phyloP scores from a whole-genome alignment of 2,113 vertebrate species.

The Halichoerus grypus region DNA sequence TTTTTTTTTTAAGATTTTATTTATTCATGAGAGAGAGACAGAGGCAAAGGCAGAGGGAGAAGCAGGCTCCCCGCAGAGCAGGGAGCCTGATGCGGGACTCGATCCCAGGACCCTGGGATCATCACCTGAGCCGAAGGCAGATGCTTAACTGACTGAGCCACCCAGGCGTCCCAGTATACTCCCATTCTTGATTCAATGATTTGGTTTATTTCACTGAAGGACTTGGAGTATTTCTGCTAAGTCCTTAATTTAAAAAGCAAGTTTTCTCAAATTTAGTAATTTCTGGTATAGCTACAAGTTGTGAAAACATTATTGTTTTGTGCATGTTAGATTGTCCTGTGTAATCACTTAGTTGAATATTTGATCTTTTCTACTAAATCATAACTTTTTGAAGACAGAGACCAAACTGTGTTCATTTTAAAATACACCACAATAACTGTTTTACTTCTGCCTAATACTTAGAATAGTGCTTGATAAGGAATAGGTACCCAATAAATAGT shows the following conservation, averaged over 20 bases:
- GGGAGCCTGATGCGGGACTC: no score
- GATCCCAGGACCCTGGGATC: no score
- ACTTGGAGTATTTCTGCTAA: background rate
- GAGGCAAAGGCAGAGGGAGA: no score
- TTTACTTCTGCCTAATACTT: background rate
- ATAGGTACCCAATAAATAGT: background rate
- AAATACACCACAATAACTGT: background rate
- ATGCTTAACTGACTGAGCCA: no score
- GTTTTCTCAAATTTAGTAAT: background rate
- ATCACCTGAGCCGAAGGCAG: no score
- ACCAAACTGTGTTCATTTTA: background rate
- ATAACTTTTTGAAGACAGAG: background rate
- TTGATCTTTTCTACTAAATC: background rate
- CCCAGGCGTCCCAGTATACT: no score
- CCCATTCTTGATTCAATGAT: background rate
- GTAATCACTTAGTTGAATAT: background rate
- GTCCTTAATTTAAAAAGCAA: background rate
- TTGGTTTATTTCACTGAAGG: background rate
- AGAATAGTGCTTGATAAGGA: background rate
- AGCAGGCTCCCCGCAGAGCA: no score
- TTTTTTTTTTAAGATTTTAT: no score
- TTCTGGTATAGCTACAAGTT: background rate
- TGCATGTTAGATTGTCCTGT: background rate
- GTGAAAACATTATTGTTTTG: background rate
- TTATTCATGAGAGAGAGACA: no score